Evolutionary conservation across 2,888 invertebrate species (phyloP).

Genomic region (Mechanitis messenoides): DNA sequence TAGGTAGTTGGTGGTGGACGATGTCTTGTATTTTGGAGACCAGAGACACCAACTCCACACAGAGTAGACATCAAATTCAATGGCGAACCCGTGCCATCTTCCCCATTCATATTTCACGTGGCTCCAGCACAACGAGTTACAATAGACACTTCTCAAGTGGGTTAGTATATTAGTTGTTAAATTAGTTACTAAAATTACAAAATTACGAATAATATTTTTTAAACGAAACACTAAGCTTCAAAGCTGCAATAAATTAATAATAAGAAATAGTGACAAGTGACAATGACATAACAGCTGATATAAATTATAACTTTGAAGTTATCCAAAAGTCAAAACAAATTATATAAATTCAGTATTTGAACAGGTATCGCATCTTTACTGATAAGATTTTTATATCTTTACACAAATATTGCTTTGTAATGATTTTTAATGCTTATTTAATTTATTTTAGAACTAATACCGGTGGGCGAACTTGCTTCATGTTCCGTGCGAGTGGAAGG

Average conservation of each 20-base stretch:
- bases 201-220: neutral
- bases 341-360: too few species aligned
- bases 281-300: too few species aligned
- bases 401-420: neutral
- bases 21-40: slow-evolving; percentile 95
- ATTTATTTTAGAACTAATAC: slow-evolving; percentile 81
- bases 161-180: slow-evolving; percentile 37
- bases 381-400: too few species aligned
- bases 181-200: neutral
- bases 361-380: too few species aligned
- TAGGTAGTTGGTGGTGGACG: slow-evolving; percentile 95
- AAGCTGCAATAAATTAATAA: too few species aligned
- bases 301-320: too few species aligned
- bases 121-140: slow-evolving; percentile 68
- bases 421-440: slow-evolving; percentile 9
- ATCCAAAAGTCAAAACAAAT: too few species aligned
- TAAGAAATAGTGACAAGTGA: too few species aligned
- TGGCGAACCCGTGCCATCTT: slow-evolving; percentile 93
- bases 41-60: slow-evolving; percentile 93
- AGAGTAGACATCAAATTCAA: slow-evolving; percentile 97
- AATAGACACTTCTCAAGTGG: slow-evolving; percentile 68
- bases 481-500: slow-evolving; percentile 72
- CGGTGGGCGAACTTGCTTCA: slow-evolving; percentile 81
- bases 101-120: slow-evolving; percentile 90
- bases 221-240: neutral